These are phyloP conservation scores for Pipra filicauda DNA, from an alignment of 2,113 vertebrate species.

Conservation along the genomic window DNA sequence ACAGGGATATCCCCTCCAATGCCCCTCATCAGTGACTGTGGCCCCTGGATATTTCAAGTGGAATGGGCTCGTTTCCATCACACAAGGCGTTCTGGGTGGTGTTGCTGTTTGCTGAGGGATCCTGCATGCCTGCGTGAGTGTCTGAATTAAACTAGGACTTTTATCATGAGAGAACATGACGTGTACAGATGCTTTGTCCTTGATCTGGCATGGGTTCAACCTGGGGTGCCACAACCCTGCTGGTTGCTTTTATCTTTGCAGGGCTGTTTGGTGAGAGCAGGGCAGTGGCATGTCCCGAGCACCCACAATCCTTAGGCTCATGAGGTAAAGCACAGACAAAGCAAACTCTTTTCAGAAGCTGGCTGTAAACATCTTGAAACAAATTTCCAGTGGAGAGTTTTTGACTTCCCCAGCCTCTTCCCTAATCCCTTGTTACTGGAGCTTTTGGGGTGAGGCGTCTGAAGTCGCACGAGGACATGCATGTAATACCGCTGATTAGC, in stretches of 20 bases:
- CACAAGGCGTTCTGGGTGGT: not conserved
- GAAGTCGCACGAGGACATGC: not conserved
- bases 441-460: not conserved
- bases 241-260: not conserved
- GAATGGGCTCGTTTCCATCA: not conserved
- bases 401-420: not conserved
- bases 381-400: not conserved
- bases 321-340: not conserved
- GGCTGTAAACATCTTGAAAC: constrained; percentile 1
- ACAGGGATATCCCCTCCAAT: not conserved
- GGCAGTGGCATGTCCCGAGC: not conserved
- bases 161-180: not conserved
- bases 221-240: not conserved
- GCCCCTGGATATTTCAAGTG: not conserved
- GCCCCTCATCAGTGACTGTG: not conserved
- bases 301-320: rapidly evolving
- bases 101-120: not conserved
- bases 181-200: not conserved
- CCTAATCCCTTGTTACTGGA: constrained; percentile 34
- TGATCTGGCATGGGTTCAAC: rapidly evolving
- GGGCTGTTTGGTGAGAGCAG: not conserved
- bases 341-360: not conserved
- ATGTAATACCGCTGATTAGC: not conserved
- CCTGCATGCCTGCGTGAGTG: not conserved
- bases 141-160: not conserved